Conservation (phyloP, 2,113 vertebrate genomes). For the Microcebus jonahi region DNA sequence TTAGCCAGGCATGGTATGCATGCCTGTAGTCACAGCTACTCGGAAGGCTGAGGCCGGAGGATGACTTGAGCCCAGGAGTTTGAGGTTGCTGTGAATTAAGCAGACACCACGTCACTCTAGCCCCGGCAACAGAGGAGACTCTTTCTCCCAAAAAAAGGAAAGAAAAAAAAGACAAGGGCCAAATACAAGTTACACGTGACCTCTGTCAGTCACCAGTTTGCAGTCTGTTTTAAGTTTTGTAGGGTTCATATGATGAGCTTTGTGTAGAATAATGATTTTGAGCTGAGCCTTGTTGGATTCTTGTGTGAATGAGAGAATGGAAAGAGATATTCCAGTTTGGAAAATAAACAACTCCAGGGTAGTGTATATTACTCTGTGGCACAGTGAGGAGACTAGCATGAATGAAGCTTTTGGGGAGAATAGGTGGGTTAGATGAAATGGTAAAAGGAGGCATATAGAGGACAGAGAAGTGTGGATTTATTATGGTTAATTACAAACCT, state of each 20-base stretch:
- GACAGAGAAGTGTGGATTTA: not conserved
- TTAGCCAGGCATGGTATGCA: too few relatives aligned
- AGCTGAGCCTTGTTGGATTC: not conserved
- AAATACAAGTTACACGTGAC: not conserved
- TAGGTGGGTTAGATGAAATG: not conserved
- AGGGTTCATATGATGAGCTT: not conserved
- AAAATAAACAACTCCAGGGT: not conserved
- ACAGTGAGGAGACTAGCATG: not conserved
- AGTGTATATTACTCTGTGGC: not conserved
- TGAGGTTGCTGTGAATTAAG: too few relatives aligned
- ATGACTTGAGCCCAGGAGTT: too few relatives aligned
- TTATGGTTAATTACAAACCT: not conserved
- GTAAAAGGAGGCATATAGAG: not conserved
- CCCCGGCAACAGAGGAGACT: too few relatives aligned
- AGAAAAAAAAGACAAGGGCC: not conserved
- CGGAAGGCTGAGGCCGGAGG: too few relatives aligned
- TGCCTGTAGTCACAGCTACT: too few relatives aligned
- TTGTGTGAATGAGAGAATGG: not conserved
- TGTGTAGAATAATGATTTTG: conserved; percentile 17
- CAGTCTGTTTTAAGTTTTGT: not conserved
- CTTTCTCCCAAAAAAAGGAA: too few relatives aligned
- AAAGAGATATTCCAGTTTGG: not conserved
- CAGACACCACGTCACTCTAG: too few relatives aligned
- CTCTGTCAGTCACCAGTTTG: not conserved
- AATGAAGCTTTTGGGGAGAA: not conserved